Evolutionary conservation across 2,113 vertebrate genomes (phyloP).

Genomic region (Rhabdomys dilectus): DNA sequence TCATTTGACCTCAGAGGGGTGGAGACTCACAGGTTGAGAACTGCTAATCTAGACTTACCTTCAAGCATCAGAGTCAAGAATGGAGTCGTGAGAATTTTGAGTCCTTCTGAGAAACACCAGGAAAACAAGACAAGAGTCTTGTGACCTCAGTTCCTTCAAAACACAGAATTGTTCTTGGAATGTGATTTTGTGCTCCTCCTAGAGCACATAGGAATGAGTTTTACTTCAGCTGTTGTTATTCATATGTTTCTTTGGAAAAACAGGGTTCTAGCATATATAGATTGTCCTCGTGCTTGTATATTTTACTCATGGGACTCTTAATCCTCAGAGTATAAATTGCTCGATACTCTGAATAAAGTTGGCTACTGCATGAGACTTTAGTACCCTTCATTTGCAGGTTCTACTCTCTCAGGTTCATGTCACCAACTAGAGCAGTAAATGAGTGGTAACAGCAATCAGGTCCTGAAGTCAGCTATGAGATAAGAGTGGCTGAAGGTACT

Average conservation of each 20-base stretch:
- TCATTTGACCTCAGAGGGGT: neutral
- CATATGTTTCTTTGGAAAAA: neutral
- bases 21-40: neutral
- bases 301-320: neutral
- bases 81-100: neutral
- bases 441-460: neutral
- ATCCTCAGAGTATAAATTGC: neutral
- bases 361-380: neutral
- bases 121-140: neutral
- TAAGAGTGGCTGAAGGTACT: neutral
- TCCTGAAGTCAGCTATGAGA: neutral
- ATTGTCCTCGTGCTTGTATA: neutral
- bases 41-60: neutral
- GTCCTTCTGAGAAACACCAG: neutral
- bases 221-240: neutral
- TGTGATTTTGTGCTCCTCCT: neutral
- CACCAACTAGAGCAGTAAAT: neutral
- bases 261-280: neutral
- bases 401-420: neutral
- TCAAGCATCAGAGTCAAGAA: neutral
- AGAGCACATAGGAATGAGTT: neutral
- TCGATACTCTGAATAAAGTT: neutral
- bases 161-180: neutral
- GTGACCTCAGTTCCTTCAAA: neutral
- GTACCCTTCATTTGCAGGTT: neutral